Evolutionary conservation across 2,888 invertebrate genomes (phyloP), one percentile per base, ranked within the genome.

Genomic region (Rhorus exstirpatorius): DNA sequence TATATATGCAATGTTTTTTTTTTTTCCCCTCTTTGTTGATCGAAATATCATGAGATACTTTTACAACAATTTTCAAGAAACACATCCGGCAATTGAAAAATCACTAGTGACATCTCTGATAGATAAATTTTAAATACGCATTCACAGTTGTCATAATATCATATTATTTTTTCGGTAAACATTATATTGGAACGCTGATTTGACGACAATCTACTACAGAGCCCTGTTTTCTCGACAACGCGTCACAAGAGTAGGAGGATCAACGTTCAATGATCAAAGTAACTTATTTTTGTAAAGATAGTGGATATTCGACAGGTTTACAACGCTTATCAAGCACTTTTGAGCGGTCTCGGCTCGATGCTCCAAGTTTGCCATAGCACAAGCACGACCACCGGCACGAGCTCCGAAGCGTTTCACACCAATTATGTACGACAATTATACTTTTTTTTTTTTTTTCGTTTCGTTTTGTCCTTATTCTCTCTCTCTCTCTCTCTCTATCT

Each of bases 261-360:
- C 78, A 26, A 70, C 77, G 72, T 31, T 44, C 65, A 55, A 55
- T 67, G 60, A 76, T 80, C 55, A 38, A 60, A 41, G 55, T 80
- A 51, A 83, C 49, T 75, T 12, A 80, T 80, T 83, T 84, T 83
- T 80, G 79, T 85, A 68, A 80, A 84, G 78, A 70, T 71, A 83
- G 83, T 79, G 84, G 77, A 87, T 89, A 89, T 91, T 90, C 89
- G 89, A 89, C 94, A 95, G 95, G 95, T 95, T 84, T 95, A 95
- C 94, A 95, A 95, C 93, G 94, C 95, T 84, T 95, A 95, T 93
- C 95, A 95, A 92, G 93, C 95, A 82, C 93, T 95, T 87, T 94
- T 95, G 92, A 95, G 95, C 89, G 95, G 95, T 88, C 93, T 95
- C 91, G 95, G 95, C 91, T 94, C 94, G 91, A 95, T 95, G 95